Evolutionary conservation across 1,140 invertebrate genomes (phyloP).

Genomic region (Matsumurasca onukii): DNA sequence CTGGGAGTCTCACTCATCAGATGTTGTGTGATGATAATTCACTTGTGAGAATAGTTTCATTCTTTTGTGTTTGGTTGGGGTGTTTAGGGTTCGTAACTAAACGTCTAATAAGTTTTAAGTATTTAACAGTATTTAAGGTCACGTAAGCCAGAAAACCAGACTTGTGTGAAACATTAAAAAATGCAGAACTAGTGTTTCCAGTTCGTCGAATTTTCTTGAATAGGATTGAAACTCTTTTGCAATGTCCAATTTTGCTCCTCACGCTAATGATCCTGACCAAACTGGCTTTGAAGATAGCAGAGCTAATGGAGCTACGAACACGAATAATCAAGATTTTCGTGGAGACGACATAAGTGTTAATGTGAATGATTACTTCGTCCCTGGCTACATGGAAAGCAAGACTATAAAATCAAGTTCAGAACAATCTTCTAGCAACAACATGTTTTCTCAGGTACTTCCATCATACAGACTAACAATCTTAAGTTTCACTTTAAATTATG

Average conservation of each 20-base stretch:
- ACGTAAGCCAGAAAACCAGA: too few relatives aligned
- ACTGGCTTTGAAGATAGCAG: slow-evolving; percentile 4
- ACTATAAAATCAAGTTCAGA: not conserved
- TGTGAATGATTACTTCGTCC: not conserved
- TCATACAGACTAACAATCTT: not conserved
- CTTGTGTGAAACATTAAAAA: too few relatives aligned
- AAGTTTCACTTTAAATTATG: not conserved
- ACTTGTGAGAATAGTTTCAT: too few relatives aligned
- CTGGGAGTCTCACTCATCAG: too few relatives aligned
- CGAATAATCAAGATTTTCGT: not conserved
- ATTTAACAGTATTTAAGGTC: too few relatives aligned
- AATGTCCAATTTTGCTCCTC: not conserved
- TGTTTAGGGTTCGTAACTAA: too few relatives aligned
- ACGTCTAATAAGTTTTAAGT: too few relatives aligned
- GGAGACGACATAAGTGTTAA: not conserved
- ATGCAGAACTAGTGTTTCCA: too few relatives aligned
- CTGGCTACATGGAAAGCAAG: not conserved
- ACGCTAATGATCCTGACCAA: not conserved
- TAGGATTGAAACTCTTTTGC: not conserved
- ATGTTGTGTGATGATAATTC: too few relatives aligned
- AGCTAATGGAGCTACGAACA: not conserved
- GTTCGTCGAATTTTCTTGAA: too few relatives aligned
- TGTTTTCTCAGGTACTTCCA: not conserved
- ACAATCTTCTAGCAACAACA: not conserved
- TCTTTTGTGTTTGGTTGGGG: too few relatives aligned